Base-by-base conservation (phyloP, 1,140 invertebrate species). In the Philaenus spumarius region DNA sequence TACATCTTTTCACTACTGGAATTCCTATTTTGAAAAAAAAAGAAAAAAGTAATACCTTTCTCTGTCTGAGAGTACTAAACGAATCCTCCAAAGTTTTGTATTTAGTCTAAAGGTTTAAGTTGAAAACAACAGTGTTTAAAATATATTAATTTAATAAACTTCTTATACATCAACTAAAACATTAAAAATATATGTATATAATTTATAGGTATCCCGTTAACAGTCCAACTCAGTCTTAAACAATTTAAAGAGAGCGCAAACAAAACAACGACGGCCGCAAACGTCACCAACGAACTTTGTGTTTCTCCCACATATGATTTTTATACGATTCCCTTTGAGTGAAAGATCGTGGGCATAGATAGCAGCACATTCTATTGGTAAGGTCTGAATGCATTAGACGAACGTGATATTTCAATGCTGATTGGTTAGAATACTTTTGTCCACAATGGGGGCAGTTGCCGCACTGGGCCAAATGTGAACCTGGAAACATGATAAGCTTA, bases 341-440 rank as follows among this genome's bases (percentile, higher is more conserved):
- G 65, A 83, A 83, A 22, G 80, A 79, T 51, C 79, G 74, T 30
- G 82, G 82, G 68, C 82, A 83, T 35, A 83, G 70, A 67, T 83
- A 81, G 66, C 82, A 83, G 69, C 80, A 82, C 51, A 81, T 74
- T 64, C 80, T 74, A 66, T 82, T 82, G 30, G 78, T 80, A 60
- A 82, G 68, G 69, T 82, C 82, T 19, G 81, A 82, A 70, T 84
- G 82, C 72, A 84, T 80, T 65, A 84, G 73, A 56, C 82, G 76
- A 30, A 84, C 82, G 65, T 84, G 82, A 68, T 84, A 84, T 67
- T 84, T 84, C 34, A 84, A 70, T 23, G 82, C 80, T 14, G 82
- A 83, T 67, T 82, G 82, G 68, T 83, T 84, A 20, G 77, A 78
- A 71, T 80, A 80, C 56, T 76, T 77, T 72, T 81, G 78, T 50